phyloP scores from a whole-genome alignment of 2,113 vertebrate genomes.

The Campylomormyrus numenius region DNA sequence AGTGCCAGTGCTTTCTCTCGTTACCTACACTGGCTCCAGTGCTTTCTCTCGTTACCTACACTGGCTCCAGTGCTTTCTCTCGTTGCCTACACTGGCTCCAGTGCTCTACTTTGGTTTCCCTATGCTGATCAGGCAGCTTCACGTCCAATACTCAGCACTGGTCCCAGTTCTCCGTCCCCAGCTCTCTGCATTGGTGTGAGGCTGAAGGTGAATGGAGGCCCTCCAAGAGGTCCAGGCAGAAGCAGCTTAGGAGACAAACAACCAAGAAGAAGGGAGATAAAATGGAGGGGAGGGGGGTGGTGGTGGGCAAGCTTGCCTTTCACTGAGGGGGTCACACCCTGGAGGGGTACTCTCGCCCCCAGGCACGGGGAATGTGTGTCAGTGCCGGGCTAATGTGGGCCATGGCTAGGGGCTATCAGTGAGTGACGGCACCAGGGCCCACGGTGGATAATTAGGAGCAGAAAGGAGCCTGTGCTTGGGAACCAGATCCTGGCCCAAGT shows the following conservation, averaged over 20 bases:
- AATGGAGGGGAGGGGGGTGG: not conserved
- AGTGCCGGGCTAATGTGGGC: slow-evolving; percentile 4
- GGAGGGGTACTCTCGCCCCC: not conserved
- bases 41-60: not conserved
- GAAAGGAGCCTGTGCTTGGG: slow-evolving; percentile 53
- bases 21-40: not conserved
- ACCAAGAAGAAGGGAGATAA: not conserved
- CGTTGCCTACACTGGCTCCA: not conserved
- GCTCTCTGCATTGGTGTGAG: not conserved
- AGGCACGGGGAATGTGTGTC: slow-evolving; percentile 6
- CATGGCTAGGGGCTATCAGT: not conserved
- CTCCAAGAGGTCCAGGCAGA: not conserved
- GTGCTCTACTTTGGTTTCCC: not conserved
- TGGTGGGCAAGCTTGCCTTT: not conserved
- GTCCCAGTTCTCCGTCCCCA: not conserved
- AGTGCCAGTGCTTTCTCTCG: too few species aligned
- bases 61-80: not conserved
- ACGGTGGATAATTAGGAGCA: slow-evolving; percentile 57
- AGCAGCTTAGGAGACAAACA: not conserved
- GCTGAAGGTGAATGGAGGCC: not conserved
- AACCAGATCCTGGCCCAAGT: slow-evolving; percentile 16
- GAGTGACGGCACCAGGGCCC: slow-evolving; percentile 36
- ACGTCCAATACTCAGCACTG: not conserved
- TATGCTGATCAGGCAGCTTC: not conserved
- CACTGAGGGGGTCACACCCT: not conserved